Percentiles rank a stretch among this genome's conserved stretches.
Conservation (phyloP, 2,113 vertebrate species). For the Phainopepla nitens region DNA sequence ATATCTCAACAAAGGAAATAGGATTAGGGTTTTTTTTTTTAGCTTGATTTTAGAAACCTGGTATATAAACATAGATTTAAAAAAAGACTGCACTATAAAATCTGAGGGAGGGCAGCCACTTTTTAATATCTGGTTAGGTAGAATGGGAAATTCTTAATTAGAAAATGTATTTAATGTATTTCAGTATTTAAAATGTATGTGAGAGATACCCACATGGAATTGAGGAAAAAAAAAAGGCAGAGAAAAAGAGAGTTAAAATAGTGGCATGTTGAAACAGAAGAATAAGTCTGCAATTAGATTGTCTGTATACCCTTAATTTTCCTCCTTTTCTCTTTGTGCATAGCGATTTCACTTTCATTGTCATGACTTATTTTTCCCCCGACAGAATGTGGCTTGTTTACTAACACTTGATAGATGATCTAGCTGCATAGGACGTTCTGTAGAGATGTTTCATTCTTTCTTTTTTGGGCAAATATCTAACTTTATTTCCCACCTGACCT, state of each 20-base stretch:
- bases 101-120: neutral
- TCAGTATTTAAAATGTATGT: neutral
- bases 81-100: neutral
- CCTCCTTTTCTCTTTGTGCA: neutral
- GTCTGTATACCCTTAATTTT: neutral
- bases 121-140: neutral
- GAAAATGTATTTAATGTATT: neutral
- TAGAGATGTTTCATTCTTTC: neutral
- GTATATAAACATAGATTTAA: neutral
- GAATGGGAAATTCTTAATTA: neutral
- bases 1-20: neutral
- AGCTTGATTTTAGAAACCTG: neutral
- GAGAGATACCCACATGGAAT: neutral
- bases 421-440: neutral
- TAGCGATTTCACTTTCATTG: neutral
- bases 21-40: neutral
- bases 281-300: neutral
- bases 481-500: neutral
- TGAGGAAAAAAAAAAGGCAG: neutral
- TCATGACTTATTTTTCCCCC: fast-evolving
- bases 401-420: neutral
- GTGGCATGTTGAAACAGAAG: neutral
- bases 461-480: neutral
- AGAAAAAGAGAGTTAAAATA: neutral
- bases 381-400: neutral